These are phyloP conservation scores for Eurystomus gularis DNA, from an alignment of 2,113 vertebrate species.

Conservation along the genomic window DNA sequence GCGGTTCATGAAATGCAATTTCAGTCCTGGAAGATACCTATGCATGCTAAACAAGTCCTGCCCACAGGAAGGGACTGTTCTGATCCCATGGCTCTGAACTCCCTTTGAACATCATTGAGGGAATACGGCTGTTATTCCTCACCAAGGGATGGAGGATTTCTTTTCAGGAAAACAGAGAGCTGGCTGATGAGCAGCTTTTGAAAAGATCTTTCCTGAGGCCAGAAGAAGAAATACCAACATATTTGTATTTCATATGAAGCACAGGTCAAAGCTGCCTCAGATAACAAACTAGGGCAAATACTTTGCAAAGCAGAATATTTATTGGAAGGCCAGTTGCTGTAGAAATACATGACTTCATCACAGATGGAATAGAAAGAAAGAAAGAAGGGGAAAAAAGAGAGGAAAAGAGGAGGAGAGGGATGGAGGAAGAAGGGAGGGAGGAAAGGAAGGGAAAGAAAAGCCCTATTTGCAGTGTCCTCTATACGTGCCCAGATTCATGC, in stretches of 20 bases:
- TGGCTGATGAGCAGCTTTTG: background rate
- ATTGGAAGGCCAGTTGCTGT: background rate
- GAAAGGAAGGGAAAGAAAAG: too few species aligned
- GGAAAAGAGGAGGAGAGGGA: too few species aligned
- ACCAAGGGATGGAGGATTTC: background rate
- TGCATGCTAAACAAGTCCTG: background rate
- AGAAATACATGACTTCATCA: background rate
- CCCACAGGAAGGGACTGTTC: background rate
- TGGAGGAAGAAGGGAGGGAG: too few species aligned
- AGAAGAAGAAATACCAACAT: background rate
- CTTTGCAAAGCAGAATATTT: background rate
- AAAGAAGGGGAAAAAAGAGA: too few species aligned
- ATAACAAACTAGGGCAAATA: background rate
- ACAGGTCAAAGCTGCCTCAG: background rate
- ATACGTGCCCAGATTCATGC: background rate
- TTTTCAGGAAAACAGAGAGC: background rate
- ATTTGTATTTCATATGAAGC: background rate
- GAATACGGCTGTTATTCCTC: background rate
- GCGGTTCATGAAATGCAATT: background rate
- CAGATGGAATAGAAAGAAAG: background rate
- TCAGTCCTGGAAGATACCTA: background rate
- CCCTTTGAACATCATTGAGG: background rate
- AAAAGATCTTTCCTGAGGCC: background rate
- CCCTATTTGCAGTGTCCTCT: too few species aligned
- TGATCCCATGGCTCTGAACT: background rate